Evolutionary conservation across 2,113 vertebrate species (phyloP).

Genomic region (Ibidorhyncha struthersii): DNA sequence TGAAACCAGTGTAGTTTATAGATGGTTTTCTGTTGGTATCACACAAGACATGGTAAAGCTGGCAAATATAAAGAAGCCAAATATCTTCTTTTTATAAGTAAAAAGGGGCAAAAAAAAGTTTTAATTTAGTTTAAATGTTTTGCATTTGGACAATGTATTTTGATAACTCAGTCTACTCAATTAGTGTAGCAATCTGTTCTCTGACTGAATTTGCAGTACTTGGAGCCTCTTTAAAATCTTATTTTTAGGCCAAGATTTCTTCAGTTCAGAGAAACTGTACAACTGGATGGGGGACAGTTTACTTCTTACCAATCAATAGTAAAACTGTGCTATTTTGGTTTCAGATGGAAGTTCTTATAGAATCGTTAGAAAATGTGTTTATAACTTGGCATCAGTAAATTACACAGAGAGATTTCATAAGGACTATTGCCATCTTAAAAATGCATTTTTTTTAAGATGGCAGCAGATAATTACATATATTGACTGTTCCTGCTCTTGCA

Average conservation of each 20-base stretch:
- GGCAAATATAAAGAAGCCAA: background rate
- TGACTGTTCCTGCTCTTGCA: background rate
- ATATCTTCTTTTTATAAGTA: background rate
- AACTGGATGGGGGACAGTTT: background rate
- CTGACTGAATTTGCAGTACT: background rate
- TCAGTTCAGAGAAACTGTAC: background rate
- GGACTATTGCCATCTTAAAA: background rate
- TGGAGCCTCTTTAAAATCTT: background rate
- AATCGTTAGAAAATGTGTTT: background rate
- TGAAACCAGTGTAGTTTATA: background rate
- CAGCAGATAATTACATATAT: background rate
- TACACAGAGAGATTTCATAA: background rate
- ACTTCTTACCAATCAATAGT: background rate
- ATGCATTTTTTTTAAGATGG: background rate
- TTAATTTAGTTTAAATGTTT: conserved; percentile 19
- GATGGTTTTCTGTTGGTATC: background rate
- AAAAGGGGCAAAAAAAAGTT: background rate
- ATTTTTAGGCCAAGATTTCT: conserved; percentile 14
- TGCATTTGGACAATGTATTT: background rate
- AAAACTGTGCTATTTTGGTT: background rate
- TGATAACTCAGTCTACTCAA: background rate
- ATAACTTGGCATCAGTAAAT: background rate
- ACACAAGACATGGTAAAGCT: background rate
- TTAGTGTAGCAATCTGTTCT: background rate
- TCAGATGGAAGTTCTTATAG: background rate